Evolutionary conservation across 2,888 invertebrate species (phyloP), one percentile per base, ranked within the genome.

Genomic region (Acleris holmiana): DNA sequence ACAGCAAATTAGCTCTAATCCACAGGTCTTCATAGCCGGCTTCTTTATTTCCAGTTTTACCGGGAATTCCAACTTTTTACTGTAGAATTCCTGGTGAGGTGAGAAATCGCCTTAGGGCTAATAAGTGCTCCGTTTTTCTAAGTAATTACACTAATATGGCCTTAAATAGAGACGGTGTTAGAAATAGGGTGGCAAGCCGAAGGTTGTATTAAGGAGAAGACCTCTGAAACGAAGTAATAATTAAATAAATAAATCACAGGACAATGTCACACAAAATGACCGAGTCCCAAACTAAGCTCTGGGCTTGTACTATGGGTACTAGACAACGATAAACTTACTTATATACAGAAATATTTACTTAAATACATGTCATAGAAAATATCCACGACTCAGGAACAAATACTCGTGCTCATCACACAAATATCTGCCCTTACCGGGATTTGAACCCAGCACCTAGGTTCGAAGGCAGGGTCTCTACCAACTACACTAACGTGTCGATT

Each of bases 41-140:
- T 21, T 35, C 54, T 21, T 55, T 55, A 44, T 44, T 40, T 7
- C n/a, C 53, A 40, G 55, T 44, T 55, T 55, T 55, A 55, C 55
- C 17, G 21, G 44, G 55, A 55, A 55, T 41, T 35, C 54, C 18
- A 21, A 8, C n/a, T 41, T 54, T 55, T 55, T 44, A 23, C 41
- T n/a, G 4, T 29, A 7, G 6, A 25, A 73, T 73, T 69, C 73
- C 1, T 65, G 66, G 57, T 21, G 53, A 72, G 70, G 72, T 72
- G 71, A 73, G 72, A 74, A 73, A 77, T 74, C 67, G 69, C 56
- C 69, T 71, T 67, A 69, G 69, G 69, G 73, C 73, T 78, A 78
- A 77, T 78, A 77, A 73, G 71, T 69, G 73, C 64, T n/a, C 61
- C 44, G 68, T 73, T 74, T 76, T 66, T 73, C 68, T 67, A 25